These are phyloP conservation scores for Drosophila anceps DNA, from an alignment of 2,888 invertebrate species.

Conservation along the genomic window DNA sequence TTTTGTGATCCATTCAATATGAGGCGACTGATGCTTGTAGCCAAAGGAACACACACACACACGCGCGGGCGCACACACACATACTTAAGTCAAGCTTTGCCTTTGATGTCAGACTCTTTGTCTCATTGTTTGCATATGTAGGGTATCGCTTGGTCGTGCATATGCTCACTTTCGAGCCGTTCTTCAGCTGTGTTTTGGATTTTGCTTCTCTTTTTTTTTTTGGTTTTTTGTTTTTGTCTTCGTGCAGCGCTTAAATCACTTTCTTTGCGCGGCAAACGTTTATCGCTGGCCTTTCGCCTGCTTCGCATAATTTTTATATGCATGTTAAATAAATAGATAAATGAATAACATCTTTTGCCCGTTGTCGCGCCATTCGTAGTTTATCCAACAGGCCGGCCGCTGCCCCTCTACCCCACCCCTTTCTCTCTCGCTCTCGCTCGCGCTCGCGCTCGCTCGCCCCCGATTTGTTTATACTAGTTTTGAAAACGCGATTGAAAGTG, in stretches of 20 bases:
- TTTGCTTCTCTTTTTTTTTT: constrained; percentile 3
- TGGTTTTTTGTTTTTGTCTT: constrained; percentile 16
- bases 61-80: not conserved
- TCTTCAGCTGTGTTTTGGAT: constrained; percentile 45
- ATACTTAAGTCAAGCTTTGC: not conserved
- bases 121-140: constrained; percentile 24
- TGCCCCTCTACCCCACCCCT: not conserved
- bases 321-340: constrained; percentile 66
- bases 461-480: constrained; percentile 61
- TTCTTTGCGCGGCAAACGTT: constrained; percentile 54
- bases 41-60: not conserved
- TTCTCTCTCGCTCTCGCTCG: not conserved
- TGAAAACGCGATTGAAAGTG: constrained; percentile 79
- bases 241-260: constrained; percentile 57
- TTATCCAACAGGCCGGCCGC: not conserved
- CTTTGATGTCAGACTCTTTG: not conserved
- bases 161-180: constrained; percentile 18
- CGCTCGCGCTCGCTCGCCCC: not conserved
- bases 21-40: not conserved
- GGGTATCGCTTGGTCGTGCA: constrained; percentile 46
- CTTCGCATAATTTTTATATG: constrained; percentile 70
- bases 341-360: constrained; percentile 34
- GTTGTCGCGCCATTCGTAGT: constrained; percentile 21
- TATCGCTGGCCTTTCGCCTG: constrained; percentile 67
- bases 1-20: constrained; percentile 21